phyloP scores from a whole-genome alignment of 2,113 vertebrate species.

The Balaeniceps rex region DNA sequence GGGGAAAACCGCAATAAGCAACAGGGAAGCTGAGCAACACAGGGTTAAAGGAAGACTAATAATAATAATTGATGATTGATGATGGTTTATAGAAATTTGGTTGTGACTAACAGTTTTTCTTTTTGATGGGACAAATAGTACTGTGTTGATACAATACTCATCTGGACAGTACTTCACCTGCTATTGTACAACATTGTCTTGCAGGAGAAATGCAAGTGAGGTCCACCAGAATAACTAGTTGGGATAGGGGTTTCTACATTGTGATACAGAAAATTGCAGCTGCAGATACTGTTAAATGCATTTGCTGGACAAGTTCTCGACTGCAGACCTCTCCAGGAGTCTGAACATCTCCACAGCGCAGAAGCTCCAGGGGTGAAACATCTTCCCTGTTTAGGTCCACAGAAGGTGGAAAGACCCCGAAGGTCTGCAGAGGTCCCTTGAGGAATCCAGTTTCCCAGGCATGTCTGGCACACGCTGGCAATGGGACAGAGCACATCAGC shows the following conservation, averaged over 20 bases:
- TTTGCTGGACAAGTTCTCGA: not conserved
- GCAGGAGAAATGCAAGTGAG: not conserved
- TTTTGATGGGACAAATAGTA: not conserved
- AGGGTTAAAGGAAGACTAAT: not conserved
- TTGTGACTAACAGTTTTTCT: not conserved
- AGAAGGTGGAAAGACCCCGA: not conserved
- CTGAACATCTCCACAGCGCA: not conserved
- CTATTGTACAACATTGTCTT: not conserved
- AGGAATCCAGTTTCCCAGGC: not conserved
- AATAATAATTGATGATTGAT: not conserved
- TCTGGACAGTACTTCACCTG: not conserved
- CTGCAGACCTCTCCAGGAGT: not conserved
- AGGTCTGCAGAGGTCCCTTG: not conserved
- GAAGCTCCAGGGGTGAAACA: not conserved
- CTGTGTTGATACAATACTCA: not conserved
- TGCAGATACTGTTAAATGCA: not conserved
- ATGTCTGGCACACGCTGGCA: rapidly evolving
- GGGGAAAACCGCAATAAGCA: not conserved
- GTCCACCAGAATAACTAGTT: not conserved
- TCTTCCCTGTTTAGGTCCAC: not conserved
- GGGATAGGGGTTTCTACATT: not conserved
- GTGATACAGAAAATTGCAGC: not conserved
- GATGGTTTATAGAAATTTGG: not conserved
- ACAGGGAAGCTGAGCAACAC: not conserved
- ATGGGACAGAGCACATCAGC: not conserved